Base-by-base conservation (phyloP, 2,113 vertebrate genomes). In the Pterocles orientalis region DNA sequence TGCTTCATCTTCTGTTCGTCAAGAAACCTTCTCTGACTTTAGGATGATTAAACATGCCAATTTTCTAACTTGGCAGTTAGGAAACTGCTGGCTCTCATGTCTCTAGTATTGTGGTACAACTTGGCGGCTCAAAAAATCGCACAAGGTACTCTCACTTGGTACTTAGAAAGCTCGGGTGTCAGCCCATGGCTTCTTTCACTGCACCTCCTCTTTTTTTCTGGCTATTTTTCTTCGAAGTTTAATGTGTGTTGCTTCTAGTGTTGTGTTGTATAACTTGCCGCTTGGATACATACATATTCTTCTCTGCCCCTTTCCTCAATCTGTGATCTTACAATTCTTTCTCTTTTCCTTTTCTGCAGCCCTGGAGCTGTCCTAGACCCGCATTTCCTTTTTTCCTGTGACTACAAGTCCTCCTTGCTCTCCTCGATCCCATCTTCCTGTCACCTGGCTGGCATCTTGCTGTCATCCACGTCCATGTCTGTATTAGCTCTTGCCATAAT, bases 31-130 rank as follows among this genome's bases (percentile, higher is more conserved):
- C 28, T 12, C 21, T 82, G 58, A 10, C 53, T 85, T 77, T 68
- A 61, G n/a, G 31, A 43, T 53, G 69, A 29, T 66, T 57, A 48
- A 84, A 71, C 0, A 0, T 70, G n/a, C 28, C 14, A 6, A 9
- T 72, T 77, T 81, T 70, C 87, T 34, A 41, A 13, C 36, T 50
- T 29, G n/a, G 29, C n/a, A 41, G 26, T 71, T 33, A 23, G 28
- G 48, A 57, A 73, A 53, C 43, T 64, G 50, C 36, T 41, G 47
- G 11, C 28, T 81, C 48, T 71, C 14, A 4, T 53, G 14, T 68
- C 41, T 68, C 58, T 34, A 8, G 39, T 75, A 28, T 61, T 58
- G 39, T 25, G 25, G 36, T 51, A 36, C 23, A 68, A 18, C 48
- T 71, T 88, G n/a, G 39, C 4, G 3, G 33, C 17, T 50, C 12